A percentile compares a stretch with the other conserved stretches of the same genome.
phyloP scores from a whole-genome alignment of 2,888 invertebrate genomes.

The Gymnocheta viridis region DNA sequence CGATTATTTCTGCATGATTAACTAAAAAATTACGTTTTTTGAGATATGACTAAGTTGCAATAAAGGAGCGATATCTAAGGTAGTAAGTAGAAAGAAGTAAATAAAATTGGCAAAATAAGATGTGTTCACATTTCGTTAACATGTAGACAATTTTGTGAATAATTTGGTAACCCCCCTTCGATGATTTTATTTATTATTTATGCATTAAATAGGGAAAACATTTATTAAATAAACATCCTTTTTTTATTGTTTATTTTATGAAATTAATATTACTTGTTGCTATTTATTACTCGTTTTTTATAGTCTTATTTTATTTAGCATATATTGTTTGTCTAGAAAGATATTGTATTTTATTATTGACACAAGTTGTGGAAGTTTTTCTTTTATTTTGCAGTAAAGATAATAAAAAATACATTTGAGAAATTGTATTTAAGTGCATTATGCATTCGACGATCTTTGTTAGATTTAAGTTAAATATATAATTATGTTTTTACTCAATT shows the following conservation, averaged over 20 bases:
- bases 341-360: constrained; percentile 18
- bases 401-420: neutral
- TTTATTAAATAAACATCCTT: constrained; percentile 34
- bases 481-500: no score
- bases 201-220: neutral
- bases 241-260: constrained; percentile 3
- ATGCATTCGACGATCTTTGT: neutral
- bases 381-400: constrained; percentile 3
- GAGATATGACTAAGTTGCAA: no score
- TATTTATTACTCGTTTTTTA: neutral
- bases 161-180: no score
- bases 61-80: no score
- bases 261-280: constrained; percentile 13
- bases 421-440: neutral
- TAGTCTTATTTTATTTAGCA: neutral
- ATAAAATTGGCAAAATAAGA: no score
- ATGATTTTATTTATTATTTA: neutral
- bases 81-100: no score
- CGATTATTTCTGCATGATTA: no score
- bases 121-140: no score
- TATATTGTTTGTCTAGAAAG: neutral
- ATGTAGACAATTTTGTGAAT: no score
- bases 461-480: no score
- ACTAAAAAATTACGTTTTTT: no score
- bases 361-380: constrained; percentile 38